Evolutionary conservation across 2,888 invertebrate species (phyloP).

Genomic region (Agelastica alni): DNA sequence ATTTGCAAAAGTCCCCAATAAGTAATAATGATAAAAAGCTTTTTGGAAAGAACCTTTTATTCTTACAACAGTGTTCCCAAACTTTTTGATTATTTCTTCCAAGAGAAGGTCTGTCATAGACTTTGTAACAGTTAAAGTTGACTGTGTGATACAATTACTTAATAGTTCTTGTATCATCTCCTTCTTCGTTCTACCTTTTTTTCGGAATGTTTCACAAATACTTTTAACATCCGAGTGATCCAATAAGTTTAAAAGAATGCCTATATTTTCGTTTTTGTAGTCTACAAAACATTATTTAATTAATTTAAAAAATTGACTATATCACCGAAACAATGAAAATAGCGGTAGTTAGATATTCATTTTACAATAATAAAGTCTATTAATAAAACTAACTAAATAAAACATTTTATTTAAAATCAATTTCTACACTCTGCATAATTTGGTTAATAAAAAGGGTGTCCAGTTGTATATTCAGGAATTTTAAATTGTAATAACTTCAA

Average conservation of each 20-base stretch:
- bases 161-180: conserved; percentile 39
- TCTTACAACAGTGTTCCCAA: conserved; percentile 45
- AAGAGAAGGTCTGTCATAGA: conserved; percentile 41
- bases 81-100: conserved; percentile 38
- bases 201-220: conserved; percentile 21
- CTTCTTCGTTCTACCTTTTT: conserved; percentile 34
- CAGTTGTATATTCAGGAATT: too few relatives aligned
- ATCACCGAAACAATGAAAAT: not conserved
- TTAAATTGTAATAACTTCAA: too few relatives aligned
- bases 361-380: too few relatives aligned
- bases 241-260: conserved; percentile 27
- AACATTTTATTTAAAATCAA: too few relatives aligned
- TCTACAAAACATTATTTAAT: too few relatives aligned
- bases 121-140: conserved; percentile 42
- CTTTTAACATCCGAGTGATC: conserved; percentile 23
- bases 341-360: too few relatives aligned
- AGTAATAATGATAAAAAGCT: conserved; percentile 41
- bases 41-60: conserved; percentile 37
- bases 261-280: conserved; percentile 23
- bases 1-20: conserved; percentile 46
- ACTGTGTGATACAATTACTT: conserved; percentile 40
- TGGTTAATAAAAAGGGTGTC: too few relatives aligned
- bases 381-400: too few relatives aligned
- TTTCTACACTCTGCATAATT: too few relatives aligned
- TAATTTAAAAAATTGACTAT: conserved; percentile 3